phyloP scores from a whole-genome alignment of 2,113 vertebrate genomes.

The Brienomyrus brachyistius region DNA sequence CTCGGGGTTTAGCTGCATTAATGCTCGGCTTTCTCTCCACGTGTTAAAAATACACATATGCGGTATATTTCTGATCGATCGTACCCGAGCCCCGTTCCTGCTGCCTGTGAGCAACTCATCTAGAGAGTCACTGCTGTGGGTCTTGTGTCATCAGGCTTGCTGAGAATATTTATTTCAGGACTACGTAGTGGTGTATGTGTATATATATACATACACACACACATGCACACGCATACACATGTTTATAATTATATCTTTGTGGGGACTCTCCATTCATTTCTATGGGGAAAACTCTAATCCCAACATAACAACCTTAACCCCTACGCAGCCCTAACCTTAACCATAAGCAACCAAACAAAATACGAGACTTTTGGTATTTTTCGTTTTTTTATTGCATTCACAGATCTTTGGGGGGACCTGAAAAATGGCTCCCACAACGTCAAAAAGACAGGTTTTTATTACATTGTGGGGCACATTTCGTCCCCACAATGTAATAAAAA shows the following conservation, averaged over 20 bases:
- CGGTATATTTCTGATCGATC: conserved; percentile 19
- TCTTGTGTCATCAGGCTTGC: neutral
- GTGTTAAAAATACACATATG: conserved; percentile 25
- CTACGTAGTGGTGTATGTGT: neutral
- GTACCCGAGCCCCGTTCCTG: conserved; percentile 20
- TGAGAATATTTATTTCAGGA: conserved; percentile 9
- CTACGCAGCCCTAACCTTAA: neutral
- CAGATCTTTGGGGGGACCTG: neutral
- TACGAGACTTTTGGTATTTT: neutral
- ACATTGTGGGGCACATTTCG: neutral
- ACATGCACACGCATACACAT: neutral
- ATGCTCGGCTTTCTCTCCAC: conserved; percentile 18
- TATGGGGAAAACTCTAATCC: neutral
- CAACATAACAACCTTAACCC: neutral
- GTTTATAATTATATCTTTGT: neutral
- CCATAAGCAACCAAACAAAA: neutral
- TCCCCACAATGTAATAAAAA: neutral
- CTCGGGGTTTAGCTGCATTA: conserved; percentile 20
- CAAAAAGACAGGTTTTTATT: neutral
- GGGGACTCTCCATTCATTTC: neutral
- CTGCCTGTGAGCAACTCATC: conserved; percentile 27
- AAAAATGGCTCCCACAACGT: neutral
- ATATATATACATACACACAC: neutral
- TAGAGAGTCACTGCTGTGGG: conserved; percentile 18
- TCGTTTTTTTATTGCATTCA: neutral